Base-by-base conservation (phyloP, 2,888 invertebrate genomes). In the Eupithecia pulchellata region DNA sequence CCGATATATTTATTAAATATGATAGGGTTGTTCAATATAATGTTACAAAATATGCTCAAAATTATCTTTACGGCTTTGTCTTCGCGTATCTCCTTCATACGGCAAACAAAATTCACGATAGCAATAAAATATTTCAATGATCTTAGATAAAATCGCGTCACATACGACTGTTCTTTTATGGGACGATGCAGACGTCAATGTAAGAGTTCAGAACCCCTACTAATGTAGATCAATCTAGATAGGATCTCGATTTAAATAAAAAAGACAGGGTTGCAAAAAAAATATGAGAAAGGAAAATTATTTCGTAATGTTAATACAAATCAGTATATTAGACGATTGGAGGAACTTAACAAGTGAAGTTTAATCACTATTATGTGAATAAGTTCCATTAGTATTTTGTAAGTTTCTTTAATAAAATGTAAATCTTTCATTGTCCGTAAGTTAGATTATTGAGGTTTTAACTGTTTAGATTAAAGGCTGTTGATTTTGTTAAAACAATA, bases 101-200 rank as follows among this genome's bases (percentile, higher is more conserved):
- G 75, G 72, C 72, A 76, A 75, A 76, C 75, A 76, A 64, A 78
- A 79, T 80, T 80, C 77, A 78, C 77, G 77, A 75, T 61, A 17
- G 75, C 81, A 82, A 83, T 89, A 89, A 89, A 89, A 85, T 79
- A 83, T 82, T 82, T 83, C 83, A 87, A 86, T 83, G 83, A 83
- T 82, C 80, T 77, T 74, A 78, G 84, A 87, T 87, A 86, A 84
- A 85, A 86, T 86, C 83, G 81, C 81, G 79, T 78, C 80, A 79
- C 79, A 80, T 68, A 81, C 72, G 83, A 82, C 82, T 74, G 69
- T 85, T 79, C 75, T 79, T 88, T 88, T 86, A 88, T 81, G 83
- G 61, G 81, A 82, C 81, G 80, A 84, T 85, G 83, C 77, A 76
- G 80, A 74, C 76, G 72, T 77, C 77, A 77, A 77, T 76, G 76